A percentile compares a stretch with the other conserved stretches of the same genome.
Conservation (phyloP, 2,113 vertebrate species). For the Penelope pileata region DNA sequence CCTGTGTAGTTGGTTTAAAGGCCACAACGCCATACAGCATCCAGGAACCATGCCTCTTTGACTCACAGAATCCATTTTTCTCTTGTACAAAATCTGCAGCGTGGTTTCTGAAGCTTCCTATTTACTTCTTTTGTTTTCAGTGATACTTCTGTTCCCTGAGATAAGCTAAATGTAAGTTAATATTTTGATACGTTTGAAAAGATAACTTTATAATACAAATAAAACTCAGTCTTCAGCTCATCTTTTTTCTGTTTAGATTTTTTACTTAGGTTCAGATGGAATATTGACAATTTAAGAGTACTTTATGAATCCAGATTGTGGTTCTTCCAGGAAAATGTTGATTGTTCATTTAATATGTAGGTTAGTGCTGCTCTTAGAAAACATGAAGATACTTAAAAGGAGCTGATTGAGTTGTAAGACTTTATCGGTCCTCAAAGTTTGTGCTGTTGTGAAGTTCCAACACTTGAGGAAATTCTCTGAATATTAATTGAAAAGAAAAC, state of each 20-base stretch:
- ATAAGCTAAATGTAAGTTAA: neutral
- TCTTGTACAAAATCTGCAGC: neutral
- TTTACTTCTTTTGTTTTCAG: slow-evolving; percentile 18
- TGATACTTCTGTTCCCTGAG: neutral
- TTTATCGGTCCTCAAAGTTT: neutral
- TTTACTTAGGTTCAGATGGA: neutral
- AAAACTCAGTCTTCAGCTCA: neutral
- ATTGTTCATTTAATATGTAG: neutral
- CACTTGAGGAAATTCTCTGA: neutral
- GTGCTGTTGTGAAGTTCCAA: neutral
- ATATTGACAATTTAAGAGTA: neutral
- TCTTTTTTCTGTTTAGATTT: neutral
- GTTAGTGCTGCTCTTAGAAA: neutral
- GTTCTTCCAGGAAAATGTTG: neutral
- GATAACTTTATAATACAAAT: neutral
- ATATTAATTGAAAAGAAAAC: neutral
- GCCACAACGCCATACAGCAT: neutral
- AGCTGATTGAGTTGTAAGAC: fast-evolving
- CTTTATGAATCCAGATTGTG: neutral
- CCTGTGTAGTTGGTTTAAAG: neutral
- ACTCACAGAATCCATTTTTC: neutral
- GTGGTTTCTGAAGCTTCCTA: neutral
- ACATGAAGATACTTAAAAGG: neutral
- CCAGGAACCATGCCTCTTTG: neutral
- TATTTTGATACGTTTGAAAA: neutral